These are phyloP conservation scores for Stegana nigrithorax DNA, from an alignment of 2,888 invertebrate genomes.

Conservation along the genomic window DNA sequence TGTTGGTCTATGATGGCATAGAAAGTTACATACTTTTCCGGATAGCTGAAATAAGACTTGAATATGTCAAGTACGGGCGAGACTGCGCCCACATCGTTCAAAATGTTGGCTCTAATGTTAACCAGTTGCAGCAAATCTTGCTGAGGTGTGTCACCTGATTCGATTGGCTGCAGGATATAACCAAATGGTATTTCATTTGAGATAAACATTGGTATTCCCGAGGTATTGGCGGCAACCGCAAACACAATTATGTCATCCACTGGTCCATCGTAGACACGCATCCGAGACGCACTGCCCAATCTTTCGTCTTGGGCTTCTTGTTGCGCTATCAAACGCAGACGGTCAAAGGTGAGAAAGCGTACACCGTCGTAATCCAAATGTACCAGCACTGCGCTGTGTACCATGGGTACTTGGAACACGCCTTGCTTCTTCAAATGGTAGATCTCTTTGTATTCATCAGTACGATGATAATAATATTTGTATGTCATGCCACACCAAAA, in stretches of 20 bases:
- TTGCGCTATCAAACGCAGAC: slow-evolving; percentile 47
- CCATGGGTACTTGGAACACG: slow-evolving; percentile 89
- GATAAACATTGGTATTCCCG: slow-evolving; percentile 76
- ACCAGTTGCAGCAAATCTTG: slow-evolving; percentile 79
- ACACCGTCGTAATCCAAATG: slow-evolving; percentile 74
- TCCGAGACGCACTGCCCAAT: no score
- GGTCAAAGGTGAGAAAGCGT: slow-evolving; percentile 79
- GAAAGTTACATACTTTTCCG: slow-evolving; percentile 57
- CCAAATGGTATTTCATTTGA: slow-evolving; percentile 88
- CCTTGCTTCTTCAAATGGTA: slow-evolving; percentile 77
- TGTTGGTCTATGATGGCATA: no score
- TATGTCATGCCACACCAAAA: slow-evolving; percentile 96
- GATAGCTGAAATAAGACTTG: slow-evolving; percentile 64
- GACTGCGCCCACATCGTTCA: slow-evolving; percentile 72
- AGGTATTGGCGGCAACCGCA: slow-evolving; percentile 82
- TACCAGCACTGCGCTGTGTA: slow-evolving; percentile 88
- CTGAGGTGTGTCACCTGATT: slow-evolving; percentile 74
- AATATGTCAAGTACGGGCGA: slow-evolving; percentile 69
- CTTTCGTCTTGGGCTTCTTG: slow-evolving; percentile 54
- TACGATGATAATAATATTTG: slow-evolving; percentile 85
- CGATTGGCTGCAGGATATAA: slow-evolving; percentile 83
- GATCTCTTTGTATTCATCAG: slow-evolving; percentile 86
- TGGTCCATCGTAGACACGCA: slow-evolving; percentile 78
- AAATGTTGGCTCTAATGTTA: slow-evolving; percentile 81
- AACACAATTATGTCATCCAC: slow-evolving; percentile 94